Evolutionary conservation across 2,888 invertebrate species (phyloP), one percentile per base, ranked within the genome.

Genomic region (Erebia ligea): DNA sequence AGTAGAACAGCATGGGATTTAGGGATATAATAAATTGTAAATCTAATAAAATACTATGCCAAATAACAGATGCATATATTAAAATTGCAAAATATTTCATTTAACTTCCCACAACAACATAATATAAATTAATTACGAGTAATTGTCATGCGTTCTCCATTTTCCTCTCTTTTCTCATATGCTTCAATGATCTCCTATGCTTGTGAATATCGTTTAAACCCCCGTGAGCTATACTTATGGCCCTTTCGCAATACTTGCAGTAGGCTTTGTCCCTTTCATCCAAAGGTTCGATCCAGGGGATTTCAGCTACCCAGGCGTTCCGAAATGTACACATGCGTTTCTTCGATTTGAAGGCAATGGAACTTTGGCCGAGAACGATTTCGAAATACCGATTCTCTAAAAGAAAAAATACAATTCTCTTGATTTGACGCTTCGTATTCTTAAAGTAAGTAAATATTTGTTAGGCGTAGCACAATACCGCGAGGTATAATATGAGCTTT

Each of bases 251-350:
- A 17, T 67, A 19, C 34, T 71, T 71, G 50, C 71, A 71, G 42
- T 62, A 68, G 8, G 63, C 71, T 54, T 71, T 71, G 11, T 48
- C 54, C 54, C 15, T 68, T 61, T 68, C 67, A 10, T 68, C 59
- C 59, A 65, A 34, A 13, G 68, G 59, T n/a, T 71, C 68, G 11
- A 71, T 71, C 71, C 71, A 71, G 6, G 71, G 71, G 25, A 59
- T 68, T 11, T 68, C 61, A 1, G 45, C 52, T 17, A 67, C 15
- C 68, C 68, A 71, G 1, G 68, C 54, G 1, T 68, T n/a, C 8
- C 65, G 68, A 25, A 71, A 71, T 9, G 54, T 64, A 40, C 71
- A 71, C 63, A 68, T 54, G 11, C 68, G 68, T 54, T 71, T 61
- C 11, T 52, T 67, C 11, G 57, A 6, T n/a, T 56, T 64, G 17